phyloP scores from a whole-genome alignment of 2,888 invertebrate species.

The Colletes collaris region DNA sequence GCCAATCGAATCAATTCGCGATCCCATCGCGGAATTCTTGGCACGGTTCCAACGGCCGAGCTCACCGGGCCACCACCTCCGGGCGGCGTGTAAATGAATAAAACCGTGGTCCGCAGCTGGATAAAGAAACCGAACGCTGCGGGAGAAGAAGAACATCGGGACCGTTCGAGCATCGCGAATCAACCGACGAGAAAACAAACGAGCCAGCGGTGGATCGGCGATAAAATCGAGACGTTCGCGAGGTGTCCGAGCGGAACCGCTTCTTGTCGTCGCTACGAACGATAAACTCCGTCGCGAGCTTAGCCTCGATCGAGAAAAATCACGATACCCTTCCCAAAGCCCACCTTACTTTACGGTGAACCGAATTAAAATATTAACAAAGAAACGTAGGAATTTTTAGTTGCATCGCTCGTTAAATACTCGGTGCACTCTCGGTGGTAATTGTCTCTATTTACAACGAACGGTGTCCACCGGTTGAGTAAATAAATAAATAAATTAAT shows the following conservation, averaged over 20 bases:
- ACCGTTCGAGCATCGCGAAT: slow-evolving; percentile 22
- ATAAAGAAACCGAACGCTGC: slow-evolving; percentile 35
- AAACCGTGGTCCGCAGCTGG: slow-evolving; percentile 25
- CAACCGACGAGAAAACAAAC: slow-evolving; percentile 36
- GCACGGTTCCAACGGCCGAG: slow-evolving; percentile 37
- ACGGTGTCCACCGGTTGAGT: no score
- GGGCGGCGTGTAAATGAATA: slow-evolving; percentile 41
- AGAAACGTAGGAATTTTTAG: no score
- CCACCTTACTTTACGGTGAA: no score
- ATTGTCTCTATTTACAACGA: no score
- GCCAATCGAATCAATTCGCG: slow-evolving; percentile 51
- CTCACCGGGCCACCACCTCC: slow-evolving; percentile 5
- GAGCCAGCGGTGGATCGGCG: slow-evolving; percentile 15
- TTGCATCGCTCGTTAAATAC: no score
- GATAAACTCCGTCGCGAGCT: neutral
- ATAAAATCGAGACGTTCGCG: slow-evolving; percentile 30
- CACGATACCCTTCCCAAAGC: no score
- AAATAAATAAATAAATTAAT: no score
- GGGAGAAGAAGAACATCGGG: slow-evolving; percentile 21
- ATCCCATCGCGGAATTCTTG: slow-evolving; percentile 43
- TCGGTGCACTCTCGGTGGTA: no score
- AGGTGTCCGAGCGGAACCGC: slow-evolving; percentile 17
- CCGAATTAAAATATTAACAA: no score
- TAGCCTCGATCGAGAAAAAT: no score
- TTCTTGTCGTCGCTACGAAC: neutral